Evolutionary conservation across 2,888 invertebrate species (phyloP).

Genomic region (Lacanobia oleracea): DNA sequence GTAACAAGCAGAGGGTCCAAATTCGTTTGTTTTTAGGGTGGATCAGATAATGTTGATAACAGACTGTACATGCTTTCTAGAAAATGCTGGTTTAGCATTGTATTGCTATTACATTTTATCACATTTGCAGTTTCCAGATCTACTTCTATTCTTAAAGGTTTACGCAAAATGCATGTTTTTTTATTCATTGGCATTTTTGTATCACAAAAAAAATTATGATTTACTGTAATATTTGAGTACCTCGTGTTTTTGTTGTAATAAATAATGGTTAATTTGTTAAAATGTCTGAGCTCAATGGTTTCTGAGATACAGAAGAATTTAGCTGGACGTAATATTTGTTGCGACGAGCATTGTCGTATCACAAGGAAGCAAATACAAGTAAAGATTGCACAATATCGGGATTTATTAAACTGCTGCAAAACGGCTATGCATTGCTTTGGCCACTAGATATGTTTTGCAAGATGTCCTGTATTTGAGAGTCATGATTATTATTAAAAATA

Average conservation of each 20-base stretch:
- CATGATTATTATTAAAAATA: neutral
- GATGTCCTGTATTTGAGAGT: neutral
- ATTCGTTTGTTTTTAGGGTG: too few species aligned
- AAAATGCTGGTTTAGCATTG: neutral
- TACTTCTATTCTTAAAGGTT: neutral
- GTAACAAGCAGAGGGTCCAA: too few species aligned
- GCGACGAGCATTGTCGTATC: neutral
- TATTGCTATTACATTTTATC: neutral
- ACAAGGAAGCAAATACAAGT: conserved; percentile 18
- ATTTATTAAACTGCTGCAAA: conserved; percentile 23
- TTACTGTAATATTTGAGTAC: neutral
- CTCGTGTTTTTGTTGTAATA: conserved; percentile 3
- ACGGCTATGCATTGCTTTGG: conserved; percentile 15
- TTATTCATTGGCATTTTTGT: neutral
- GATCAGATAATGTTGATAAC: too few species aligned
- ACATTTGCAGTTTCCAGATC: neutral
- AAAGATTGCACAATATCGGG: conserved; percentile 17
- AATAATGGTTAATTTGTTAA: neutral
- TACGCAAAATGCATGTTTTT: neutral
- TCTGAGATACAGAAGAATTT: neutral
- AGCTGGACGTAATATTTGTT: neutral
- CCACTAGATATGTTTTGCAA: neutral
- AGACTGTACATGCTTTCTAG: neutral
- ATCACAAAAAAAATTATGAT: neutral
- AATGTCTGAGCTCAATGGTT: conserved; percentile 14